Percentiles rank a stretch among this genome's conserved stretches.
Conservation (phyloP, 2,797 vertebrate genomes). For the Ambastaia sidthimunki region DNA sequence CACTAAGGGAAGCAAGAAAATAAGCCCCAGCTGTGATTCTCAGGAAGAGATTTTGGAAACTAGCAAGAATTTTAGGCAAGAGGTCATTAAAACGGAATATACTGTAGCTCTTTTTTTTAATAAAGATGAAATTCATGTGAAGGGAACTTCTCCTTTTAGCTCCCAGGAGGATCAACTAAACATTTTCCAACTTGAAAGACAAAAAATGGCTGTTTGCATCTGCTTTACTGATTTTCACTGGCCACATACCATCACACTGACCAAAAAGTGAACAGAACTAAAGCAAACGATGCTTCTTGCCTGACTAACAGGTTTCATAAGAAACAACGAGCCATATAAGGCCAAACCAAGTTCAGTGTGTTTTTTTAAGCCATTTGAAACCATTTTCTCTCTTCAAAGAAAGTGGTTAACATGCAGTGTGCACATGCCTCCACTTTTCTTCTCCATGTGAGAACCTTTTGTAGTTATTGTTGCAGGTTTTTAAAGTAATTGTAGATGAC, state of each 20-base stretch:
- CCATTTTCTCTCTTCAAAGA: slow-evolving; percentile 11
- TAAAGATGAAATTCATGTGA: background rate
- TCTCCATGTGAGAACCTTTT: slow-evolving; percentile 25
- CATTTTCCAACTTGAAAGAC: slow-evolving; percentile 8
- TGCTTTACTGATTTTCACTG: slow-evolving; percentile 6
- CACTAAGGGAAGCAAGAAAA: slow-evolving; percentile 63
- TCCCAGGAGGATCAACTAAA: slow-evolving; percentile 24
- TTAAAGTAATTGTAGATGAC: slow-evolving; percentile 15
- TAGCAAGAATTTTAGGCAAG: slow-evolving; percentile 64
- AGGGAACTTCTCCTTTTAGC: slow-evolving; percentile 8
- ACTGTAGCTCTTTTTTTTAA: slow-evolving; percentile 29
- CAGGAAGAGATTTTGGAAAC: slow-evolving; percentile 70
- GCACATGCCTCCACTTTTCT: background rate
- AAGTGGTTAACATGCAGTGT: background rate
- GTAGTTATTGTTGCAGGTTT: slow-evolving; percentile 11
- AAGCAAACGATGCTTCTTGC: background rate
- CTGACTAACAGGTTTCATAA: slow-evolving; percentile 5
- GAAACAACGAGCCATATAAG: background rate
- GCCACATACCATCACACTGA: background rate
- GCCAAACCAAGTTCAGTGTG: slow-evolving; percentile 12
- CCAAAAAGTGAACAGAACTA: slow-evolving; percentile 2
- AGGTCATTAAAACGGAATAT: slow-evolving; percentile 72
- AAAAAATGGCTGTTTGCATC: background rate
- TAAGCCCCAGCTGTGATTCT: slow-evolving; percentile 70
- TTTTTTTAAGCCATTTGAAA: slow-evolving; percentile 7